A percentile compares a stretch with the other conserved stretches of the same genome.
Conservation (phyloP, 2,888 invertebrate species). For the Odontothrips loti region DNA sequence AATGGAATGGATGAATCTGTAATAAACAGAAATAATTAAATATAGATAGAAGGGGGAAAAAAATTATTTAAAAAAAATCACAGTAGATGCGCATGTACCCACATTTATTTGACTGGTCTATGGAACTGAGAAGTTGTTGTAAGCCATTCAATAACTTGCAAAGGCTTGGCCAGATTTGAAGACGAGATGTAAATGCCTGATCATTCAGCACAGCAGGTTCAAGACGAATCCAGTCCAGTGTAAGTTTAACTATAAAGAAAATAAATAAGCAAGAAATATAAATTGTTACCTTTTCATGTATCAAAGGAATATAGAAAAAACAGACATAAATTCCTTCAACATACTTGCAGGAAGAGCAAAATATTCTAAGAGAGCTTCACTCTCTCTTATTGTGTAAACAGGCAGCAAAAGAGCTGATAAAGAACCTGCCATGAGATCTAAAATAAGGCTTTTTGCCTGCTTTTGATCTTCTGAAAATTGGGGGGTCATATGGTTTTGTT, state of each 20-base stretch:
- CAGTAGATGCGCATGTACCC: slow-evolving; percentile 31
- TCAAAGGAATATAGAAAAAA: slow-evolving; percentile 16
- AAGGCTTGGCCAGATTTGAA: slow-evolving; percentile 74
- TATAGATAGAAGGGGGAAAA: slow-evolving; percentile 22
- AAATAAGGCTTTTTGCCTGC: slow-evolving; percentile 54
- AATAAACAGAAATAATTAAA: slow-evolving; percentile 35
- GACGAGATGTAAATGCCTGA: slow-evolving; percentile 54
- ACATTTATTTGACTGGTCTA: slow-evolving; percentile 48
- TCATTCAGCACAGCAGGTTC: slow-evolving; percentile 54
- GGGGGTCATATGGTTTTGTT: neutral
- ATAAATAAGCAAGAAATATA: slow-evolving; percentile 32
- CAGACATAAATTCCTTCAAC: slow-evolving; percentile 37
- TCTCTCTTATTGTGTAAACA: slow-evolving; percentile 63
- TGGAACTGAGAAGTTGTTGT: slow-evolving; percentile 49
- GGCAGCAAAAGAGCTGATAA: slow-evolving; percentile 66
- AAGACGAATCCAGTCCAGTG: slow-evolving; percentile 65
- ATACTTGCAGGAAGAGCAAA: slow-evolving; percentile 66
- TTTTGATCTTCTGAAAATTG: slow-evolving; percentile 58
- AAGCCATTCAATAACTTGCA: slow-evolving; percentile 69
- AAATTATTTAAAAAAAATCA: slow-evolving; percentile 32
- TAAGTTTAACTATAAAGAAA: slow-evolving; percentile 59
- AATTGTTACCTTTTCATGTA: neutral
- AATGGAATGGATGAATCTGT: slow-evolving; percentile 63
- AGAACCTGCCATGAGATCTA: slow-evolving; percentile 61
- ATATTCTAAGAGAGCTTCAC: slow-evolving; percentile 55